phyloP scores from a whole-genome alignment of 1,140 invertebrate species.

The Maniola jurtina region DNA sequence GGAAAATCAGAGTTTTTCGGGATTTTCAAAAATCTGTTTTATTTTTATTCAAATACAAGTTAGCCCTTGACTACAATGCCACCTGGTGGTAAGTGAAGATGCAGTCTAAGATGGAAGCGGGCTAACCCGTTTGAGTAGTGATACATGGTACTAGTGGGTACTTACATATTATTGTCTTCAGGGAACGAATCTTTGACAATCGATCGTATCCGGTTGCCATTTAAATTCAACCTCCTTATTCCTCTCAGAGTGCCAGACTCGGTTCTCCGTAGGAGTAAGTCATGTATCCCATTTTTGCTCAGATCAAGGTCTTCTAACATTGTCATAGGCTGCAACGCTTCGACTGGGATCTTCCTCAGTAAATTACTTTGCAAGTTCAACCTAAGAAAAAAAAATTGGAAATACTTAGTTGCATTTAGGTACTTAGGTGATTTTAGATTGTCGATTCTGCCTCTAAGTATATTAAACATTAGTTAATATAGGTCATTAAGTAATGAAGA shows the following conservation, averaged over 20 bases:
- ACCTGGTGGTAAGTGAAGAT: too few species aligned
- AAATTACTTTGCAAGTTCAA: slow-evolving; percentile 62
- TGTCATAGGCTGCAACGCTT: slow-evolving; percentile 52
- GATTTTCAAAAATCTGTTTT: not conserved
- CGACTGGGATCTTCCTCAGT: slow-evolving; percentile 58
- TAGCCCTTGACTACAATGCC: too few species aligned
- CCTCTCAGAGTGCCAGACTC: slow-evolving; percentile 45
- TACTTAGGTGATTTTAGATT: not conserved
- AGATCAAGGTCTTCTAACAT: slow-evolving; percentile 65
- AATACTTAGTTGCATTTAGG: not conserved
- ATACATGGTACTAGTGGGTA: too few species aligned
- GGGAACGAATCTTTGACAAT: slow-evolving; percentile 65
- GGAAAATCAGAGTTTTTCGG: too few species aligned
- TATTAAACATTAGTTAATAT: too few species aligned
- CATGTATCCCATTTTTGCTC: slow-evolving; percentile 66
- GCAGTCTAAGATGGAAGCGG: too few species aligned
- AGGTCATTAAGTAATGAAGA: too few species aligned
- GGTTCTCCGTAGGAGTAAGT: slow-evolving; percentile 47
- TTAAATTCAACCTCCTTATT: slow-evolving; percentile 61
- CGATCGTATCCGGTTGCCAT: slow-evolving; percentile 61
- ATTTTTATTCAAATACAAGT: not conserved
- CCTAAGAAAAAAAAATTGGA: not conserved
- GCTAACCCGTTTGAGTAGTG: too few species aligned
- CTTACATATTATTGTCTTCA: slow-evolving; percentile 63
- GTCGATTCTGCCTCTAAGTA: too few species aligned